phyloP scores from a whole-genome alignment of 2,888 invertebrate genomes.

The Xylota sylvarum region DNA sequence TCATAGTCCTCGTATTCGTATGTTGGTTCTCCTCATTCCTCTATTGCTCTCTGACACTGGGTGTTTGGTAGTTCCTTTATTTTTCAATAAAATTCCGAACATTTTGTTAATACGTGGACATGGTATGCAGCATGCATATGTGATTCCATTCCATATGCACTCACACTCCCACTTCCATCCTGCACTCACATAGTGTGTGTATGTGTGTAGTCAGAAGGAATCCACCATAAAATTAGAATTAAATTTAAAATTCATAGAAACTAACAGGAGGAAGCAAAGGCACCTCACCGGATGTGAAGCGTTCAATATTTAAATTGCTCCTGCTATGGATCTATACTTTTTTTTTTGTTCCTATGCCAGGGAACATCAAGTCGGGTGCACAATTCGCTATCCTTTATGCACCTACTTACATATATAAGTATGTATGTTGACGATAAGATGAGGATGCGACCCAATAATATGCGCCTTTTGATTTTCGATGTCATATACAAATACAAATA shows the following conservation, averaged over 20 bases:
- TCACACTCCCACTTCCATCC: too few relatives aligned
- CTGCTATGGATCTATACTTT: neutral
- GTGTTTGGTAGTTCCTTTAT: slow-evolving; percentile 37
- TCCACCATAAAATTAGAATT: slow-evolving; percentile 74
- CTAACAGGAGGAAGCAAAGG: slow-evolving; percentile 63
- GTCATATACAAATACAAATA: slow-evolving; percentile 18
- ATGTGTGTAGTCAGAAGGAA: slow-evolving; percentile 32
- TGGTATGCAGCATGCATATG: slow-evolving; percentile 69
- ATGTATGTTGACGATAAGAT: too few relatives aligned
- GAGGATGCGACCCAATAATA: slow-evolving; percentile 65
- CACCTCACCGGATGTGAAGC: slow-evolving; percentile 61
- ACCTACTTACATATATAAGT: too few relatives aligned
- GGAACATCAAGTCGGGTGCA: slow-evolving; percentile 17
- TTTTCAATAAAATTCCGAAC: slow-evolving; percentile 74
- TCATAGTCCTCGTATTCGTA: slow-evolving; percentile 12
- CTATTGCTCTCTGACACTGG: slow-evolving; percentile 35
- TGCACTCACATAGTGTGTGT: too few relatives aligned
- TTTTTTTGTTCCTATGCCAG: slow-evolving; percentile 2
- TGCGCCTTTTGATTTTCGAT: slow-evolving; percentile 74
- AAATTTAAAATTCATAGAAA: slow-evolving; percentile 78
- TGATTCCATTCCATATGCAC: slow-evolving; percentile 20
- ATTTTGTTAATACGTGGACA: slow-evolving; percentile 77
- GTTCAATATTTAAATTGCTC: slow-evolving; percentile 76
- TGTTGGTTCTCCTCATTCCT: slow-evolving; percentile 70
- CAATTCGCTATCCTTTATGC: slow-evolving; percentile 24